Conservation (phyloP, 2,113 vertebrate genomes). For the Orientallactaga bullata region DNA sequence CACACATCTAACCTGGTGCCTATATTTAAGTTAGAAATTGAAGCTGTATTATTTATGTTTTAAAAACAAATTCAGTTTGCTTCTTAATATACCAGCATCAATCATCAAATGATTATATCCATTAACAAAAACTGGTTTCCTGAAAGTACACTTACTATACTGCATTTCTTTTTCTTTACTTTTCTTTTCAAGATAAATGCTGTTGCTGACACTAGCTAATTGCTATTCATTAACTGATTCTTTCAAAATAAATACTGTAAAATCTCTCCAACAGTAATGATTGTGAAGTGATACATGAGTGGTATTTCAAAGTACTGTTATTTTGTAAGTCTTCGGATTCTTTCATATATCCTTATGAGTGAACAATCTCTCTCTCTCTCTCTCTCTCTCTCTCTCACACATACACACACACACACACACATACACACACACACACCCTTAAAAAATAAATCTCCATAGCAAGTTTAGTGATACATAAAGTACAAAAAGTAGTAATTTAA, state of each 20-base stretch:
- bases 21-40: neutral
- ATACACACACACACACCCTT: no score
- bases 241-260: slow-evolving; percentile 4
- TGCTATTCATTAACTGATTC: slow-evolving; percentile 8
- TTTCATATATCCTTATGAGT: slow-evolving; percentile 15
- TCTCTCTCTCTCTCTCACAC: no score
- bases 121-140: neutral
- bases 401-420: no score
- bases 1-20: neutral
- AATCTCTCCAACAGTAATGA: slow-evolving; percentile 28
- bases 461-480: neutral
- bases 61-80: neutral
- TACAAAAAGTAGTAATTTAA: neutral
- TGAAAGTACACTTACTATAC: neutral
- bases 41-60: neutral
- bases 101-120: neutral
- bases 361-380: neutral
- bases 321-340: neutral
- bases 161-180: neutral
- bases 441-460: neutral
- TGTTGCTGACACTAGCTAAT: slow-evolving; percentile 7
- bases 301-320: neutral
- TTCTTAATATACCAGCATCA: neutral
- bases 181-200: slow-evolving; percentile 18
- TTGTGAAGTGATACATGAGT: slow-evolving; percentile 30